Base-by-base conservation (phyloP, 1,140 invertebrate genomes). In the Brachionus asplanchnoidis region DNA sequence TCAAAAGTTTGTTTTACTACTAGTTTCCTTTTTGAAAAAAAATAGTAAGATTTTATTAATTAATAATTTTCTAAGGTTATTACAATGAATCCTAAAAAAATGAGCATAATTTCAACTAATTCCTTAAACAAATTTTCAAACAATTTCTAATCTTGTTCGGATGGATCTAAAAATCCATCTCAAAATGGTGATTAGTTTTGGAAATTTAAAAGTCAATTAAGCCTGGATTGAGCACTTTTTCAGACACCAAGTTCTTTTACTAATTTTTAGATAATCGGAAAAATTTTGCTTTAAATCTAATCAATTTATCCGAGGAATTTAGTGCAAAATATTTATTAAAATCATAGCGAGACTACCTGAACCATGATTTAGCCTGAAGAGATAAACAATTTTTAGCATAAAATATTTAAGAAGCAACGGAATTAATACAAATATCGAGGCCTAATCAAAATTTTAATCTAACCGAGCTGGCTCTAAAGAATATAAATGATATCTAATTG, bases 401-500 rank as follows among this genome's bases (percentile, higher is more conserved):
- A 60, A 60, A 60, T 60, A 60, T 60, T 60, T 60, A 26, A 20
- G 20, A 60, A 23, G 9, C 20, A 60, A 60, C 9, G 53, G 53
- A 60, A 60, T 60, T 20, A 23, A 60, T 60, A 26, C 17, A 60
- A 20, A 17, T 7, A 60, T 60, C 17, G 53, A 60, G 53, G 53
- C 53, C 53, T 60, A 60, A 60, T 60, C 53, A 20, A 60, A 60
- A 5, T 60, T 60, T 60, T 60, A 60, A 60, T 60, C 53, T 60
- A 60, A 60, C 53, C 53, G n/a, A 60, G 17, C 53, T 60, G 17
- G n/a, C 23, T 60, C 53, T 20, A 60, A 60, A 0, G 53, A 60
- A 60, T 60, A 36, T n/a, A 40, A 68, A 40, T 32, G 32, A 73
- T 73, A 40, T 73, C 36, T 73, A 73, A 73, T 73, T 73, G 68